A percentile compares a stretch with the other conserved stretches of the same genome.
Conservation (phyloP, 2,797 vertebrate species). For the Lepus townsendii region DNA sequence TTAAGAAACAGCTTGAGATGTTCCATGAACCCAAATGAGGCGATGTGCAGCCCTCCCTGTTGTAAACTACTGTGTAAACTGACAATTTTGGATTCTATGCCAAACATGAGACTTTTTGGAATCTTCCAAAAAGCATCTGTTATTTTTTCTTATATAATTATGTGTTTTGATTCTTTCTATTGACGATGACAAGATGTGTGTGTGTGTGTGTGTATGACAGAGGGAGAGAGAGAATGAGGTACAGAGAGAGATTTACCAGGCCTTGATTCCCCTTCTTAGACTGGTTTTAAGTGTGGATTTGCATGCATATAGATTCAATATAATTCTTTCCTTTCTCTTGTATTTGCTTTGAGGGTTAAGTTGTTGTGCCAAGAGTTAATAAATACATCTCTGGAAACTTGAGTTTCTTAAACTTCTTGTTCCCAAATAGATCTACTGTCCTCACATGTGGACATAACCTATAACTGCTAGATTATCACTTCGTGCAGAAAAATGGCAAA, state of each 20-base stretch:
- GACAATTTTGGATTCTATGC: slow-evolving; percentile 66
- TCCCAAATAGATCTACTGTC: not conserved
- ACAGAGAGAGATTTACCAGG: not conserved
- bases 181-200: not conserved
- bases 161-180: slow-evolving; percentile 49
- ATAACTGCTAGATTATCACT: not conserved
- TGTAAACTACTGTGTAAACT: slow-evolving; percentile 59
- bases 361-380: not conserved
- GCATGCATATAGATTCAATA: not conserved
- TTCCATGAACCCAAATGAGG: slow-evolving; percentile 66
- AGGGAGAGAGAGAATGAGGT: not conserved
- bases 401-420: not conserved
- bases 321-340: not conserved
- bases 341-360: not conserved
- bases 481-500: not conserved
- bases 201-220: too few relatives aligned
- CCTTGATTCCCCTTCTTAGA: not conserved
- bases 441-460: not conserved
- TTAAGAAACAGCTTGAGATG: slow-evolving; percentile 70
- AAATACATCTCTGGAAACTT: not conserved
- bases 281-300: slow-evolving; percentile 38
- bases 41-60: not conserved
- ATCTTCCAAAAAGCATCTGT: slow-evolving; percentile 61
- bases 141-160: slow-evolving; percentile 47
- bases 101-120: slow-evolving; percentile 63